phyloP scores from a whole-genome alignment of 2,113 vertebrate species.

The Hirundichthys speculiger region DNA sequence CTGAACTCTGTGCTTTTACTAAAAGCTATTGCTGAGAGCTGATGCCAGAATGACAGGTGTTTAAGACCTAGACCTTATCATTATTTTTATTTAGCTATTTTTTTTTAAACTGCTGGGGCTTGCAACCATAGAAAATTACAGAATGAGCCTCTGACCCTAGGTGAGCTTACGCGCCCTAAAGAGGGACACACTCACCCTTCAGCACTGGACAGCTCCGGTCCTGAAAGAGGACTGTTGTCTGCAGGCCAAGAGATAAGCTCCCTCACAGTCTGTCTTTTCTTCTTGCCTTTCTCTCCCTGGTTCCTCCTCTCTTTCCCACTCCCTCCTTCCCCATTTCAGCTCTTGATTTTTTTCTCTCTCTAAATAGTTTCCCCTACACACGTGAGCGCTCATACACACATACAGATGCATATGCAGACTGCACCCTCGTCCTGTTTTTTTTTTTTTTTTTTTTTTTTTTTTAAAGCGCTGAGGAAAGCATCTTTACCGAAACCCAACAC shows the following conservation, averaged over 20 bases:
- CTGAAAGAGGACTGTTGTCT: slow-evolving; percentile 68
- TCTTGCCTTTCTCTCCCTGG: not conserved
- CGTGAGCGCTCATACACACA: not conserved
- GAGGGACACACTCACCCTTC: slow-evolving; percentile 33
- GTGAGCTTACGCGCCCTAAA: slow-evolving; percentile 42
- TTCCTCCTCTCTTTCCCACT: slow-evolving; percentile 17
- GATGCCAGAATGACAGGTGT: slow-evolving; percentile 55
- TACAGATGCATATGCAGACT: not conserved
- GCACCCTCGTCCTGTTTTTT: slow-evolving; percentile 39
- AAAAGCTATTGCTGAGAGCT: slow-evolving; percentile 19
- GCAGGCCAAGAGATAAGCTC: slow-evolving; percentile 71
- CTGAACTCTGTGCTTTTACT: slow-evolving; percentile 34
- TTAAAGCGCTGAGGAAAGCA: slow-evolving; percentile 67
- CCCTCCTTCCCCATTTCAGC: slow-evolving; percentile 6
- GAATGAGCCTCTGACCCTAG: slow-evolving; percentile 67
- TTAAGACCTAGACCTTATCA: slow-evolving; percentile 52
- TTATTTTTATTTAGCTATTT: slow-evolving; percentile 28
- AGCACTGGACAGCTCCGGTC: slow-evolving; percentile 22
- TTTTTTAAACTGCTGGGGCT: slow-evolving; percentile 33
- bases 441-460: no score
- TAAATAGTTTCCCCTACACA: slow-evolving; percentile 10
- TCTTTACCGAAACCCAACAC: slow-evolving; percentile 46
- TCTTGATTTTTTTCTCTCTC: slow-evolving; percentile 24
- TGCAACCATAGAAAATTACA: slow-evolving; percentile 56
- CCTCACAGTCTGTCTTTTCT: slow-evolving; percentile 28